Percentiles rank a stretch among this genome's conserved stretches.
Evolutionary conservation across 2,888 invertebrate genomes (phyloP).

Genomic region (Taphrorychus bicolor): DNA sequence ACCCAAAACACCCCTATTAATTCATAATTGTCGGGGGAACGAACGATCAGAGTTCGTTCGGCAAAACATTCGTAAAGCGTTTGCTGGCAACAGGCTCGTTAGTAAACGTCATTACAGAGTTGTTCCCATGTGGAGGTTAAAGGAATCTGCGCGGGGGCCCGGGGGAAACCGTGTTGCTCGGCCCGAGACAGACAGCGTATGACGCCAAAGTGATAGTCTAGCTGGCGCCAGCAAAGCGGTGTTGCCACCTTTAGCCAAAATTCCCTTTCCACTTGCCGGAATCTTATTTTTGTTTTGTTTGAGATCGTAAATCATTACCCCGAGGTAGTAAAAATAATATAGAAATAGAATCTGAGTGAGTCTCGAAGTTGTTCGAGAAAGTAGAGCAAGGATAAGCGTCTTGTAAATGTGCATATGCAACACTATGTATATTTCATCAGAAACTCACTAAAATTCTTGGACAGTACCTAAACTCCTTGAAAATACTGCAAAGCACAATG

Average conservation of each 20-base stretch:
- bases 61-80: conserved; percentile 11
- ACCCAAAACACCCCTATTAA: background rate
- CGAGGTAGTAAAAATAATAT: too few relatives aligned
- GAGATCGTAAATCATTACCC: too few relatives aligned
- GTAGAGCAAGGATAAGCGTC: too few relatives aligned
- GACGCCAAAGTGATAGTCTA: conserved; percentile 62
- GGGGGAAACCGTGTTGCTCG: conserved; percentile 45
- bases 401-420: too few relatives aligned
- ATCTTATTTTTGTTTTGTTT: background rate
- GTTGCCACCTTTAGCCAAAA: conserved; percentile 6
- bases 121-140: conserved; percentile 48
- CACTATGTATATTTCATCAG: too few relatives aligned
- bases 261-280: background rate
- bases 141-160: conserved; percentile 53
- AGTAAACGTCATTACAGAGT: conserved; percentile 24
- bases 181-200: conserved; percentile 57
- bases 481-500: too few relatives aligned
- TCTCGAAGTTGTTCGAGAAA: too few relatives aligned
- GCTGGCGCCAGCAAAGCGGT: conserved; percentile 56
- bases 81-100: conserved; percentile 23
- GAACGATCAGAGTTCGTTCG: background rate
- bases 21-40: too few relatives aligned
- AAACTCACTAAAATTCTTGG: too few relatives aligned
- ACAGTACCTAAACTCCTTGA: too few relatives aligned
- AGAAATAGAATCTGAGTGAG: too few relatives aligned